These are phyloP conservation scores for Lasiommata megera DNA, from an alignment of 2,888 invertebrate species.

Conservation along the genomic window DNA sequence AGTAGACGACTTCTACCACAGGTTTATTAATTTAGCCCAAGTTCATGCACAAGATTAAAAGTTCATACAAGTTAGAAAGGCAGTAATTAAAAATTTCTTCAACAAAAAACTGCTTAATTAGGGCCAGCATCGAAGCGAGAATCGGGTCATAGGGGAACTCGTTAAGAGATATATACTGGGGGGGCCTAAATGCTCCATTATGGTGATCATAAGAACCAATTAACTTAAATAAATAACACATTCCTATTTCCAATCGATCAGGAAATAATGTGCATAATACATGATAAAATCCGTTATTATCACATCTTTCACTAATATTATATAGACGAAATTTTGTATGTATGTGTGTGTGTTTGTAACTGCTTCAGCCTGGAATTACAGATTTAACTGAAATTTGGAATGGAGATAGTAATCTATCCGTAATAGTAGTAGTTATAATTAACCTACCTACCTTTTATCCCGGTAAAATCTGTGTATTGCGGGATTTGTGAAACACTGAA, in stretches of 20 bases:
- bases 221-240: not conserved
- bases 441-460: too few relatives aligned
- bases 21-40: not conserved
- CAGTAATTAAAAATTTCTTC: not conserved
- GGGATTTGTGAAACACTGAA: too few relatives aligned
- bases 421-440: too few relatives aligned
- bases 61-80: not conserved
- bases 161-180: not conserved
- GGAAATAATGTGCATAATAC: not conserved
- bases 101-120: not conserved
- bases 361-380: too few relatives aligned
- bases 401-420: too few relatives aligned
- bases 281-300: not conserved
- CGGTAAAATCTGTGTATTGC: too few relatives aligned
- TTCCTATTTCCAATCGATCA: too few relatives aligned
- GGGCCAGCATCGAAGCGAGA: not conserved
- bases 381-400: too few relatives aligned
- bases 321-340: too few relatives aligned
- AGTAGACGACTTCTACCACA: not conserved
- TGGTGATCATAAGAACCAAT: not conserved
- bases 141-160: not conserved
- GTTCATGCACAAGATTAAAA: not conserved
- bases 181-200: not conserved
- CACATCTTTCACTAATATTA: too few relatives aligned
- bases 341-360: too few relatives aligned